Conservation (phyloP, 2,113 vertebrate genomes). For the Capricornis sumatraensis region DNA sequence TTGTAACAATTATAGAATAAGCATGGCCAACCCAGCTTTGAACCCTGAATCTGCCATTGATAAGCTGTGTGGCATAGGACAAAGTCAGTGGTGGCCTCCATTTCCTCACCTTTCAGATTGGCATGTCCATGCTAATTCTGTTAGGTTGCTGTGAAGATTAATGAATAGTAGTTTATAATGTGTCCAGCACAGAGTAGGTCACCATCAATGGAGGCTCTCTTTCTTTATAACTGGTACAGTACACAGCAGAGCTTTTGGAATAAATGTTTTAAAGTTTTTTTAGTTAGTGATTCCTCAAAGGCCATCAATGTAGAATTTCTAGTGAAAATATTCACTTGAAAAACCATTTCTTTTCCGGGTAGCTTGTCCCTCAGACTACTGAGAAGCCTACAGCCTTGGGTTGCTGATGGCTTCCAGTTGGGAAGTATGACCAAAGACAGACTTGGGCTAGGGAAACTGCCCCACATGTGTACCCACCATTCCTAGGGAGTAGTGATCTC, state of each 20-base stretch:
- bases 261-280: slow-evolving; percentile 18
- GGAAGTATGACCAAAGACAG: background rate
- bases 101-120: background rate
- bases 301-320: background rate
- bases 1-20: background rate
- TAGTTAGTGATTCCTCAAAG: background rate
- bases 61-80: background rate
- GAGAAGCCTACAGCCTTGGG: background rate
- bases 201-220: slow-evolving; percentile 1
- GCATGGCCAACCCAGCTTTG: background rate
- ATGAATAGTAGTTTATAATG: background rate
- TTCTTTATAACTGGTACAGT: background rate
- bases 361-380: background rate
- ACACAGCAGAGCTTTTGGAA: background rate
- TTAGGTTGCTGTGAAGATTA: background rate
- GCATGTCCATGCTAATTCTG: background rate
- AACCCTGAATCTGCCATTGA: background rate
- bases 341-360: background rate
- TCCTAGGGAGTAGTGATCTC: background rate
- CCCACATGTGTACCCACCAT: background rate
- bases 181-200: background rate
- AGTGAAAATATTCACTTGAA: background rate
- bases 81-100: background rate
- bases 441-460: background rate
- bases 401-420: background rate